These are phyloP conservation scores for Chloropsis hardwickii DNA, from an alignment of 2,113 vertebrate species.

Conservation along the genomic window DNA sequence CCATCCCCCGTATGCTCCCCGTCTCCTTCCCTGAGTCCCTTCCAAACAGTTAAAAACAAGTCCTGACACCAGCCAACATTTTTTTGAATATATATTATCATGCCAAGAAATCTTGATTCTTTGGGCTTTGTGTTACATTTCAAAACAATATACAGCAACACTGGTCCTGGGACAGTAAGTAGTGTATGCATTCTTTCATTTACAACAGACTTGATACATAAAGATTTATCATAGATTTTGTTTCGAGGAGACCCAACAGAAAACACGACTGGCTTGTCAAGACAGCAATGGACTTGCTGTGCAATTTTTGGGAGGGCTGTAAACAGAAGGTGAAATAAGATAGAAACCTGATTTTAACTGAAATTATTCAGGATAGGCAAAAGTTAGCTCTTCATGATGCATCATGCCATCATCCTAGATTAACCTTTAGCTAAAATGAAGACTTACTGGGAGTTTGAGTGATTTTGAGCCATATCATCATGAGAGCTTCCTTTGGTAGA, in stretches of 20 bases:
- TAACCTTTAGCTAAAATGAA: background rate
- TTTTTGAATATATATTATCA: background rate
- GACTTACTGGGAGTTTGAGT: background rate
- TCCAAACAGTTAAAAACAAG: constrained; percentile 37
- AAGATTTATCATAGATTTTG: background rate
- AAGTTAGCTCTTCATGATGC: background rate
- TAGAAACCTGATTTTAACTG: background rate
- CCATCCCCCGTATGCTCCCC: constrained; percentile 24
- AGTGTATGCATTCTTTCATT: background rate
- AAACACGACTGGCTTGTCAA: background rate
- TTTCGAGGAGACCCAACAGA: background rate
- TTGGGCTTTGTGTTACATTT: background rate
- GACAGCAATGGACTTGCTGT: background rate
- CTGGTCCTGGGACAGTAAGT: background rate
- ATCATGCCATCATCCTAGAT: background rate
- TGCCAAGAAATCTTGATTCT: background rate
- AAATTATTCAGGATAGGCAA: background rate
- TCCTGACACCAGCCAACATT: background rate
- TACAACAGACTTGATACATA: background rate
- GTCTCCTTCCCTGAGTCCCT: background rate
- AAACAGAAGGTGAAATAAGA: background rate
- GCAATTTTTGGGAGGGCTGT: background rate
- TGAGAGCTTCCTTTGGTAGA: background rate
- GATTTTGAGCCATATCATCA: background rate
- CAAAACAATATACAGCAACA: background rate